Evolutionary conservation across 2,888 invertebrate genomes (phyloP).

Genomic region (Calameuta pallipes): DNA sequence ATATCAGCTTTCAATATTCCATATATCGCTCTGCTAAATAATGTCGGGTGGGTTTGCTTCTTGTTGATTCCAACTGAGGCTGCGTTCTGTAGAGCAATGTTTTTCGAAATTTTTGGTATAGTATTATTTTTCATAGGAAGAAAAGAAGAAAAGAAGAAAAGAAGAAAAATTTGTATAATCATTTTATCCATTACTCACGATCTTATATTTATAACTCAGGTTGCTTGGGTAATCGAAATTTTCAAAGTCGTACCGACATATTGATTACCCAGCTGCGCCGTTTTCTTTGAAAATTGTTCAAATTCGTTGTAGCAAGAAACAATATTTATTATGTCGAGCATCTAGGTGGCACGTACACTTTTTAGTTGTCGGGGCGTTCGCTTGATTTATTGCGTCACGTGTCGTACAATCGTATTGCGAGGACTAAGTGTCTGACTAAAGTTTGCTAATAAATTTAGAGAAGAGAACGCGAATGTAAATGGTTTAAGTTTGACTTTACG

Average conservation of each 20-base stretch:
- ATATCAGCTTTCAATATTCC: not conserved
- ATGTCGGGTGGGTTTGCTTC: not conserved
- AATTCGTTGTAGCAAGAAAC: no score
- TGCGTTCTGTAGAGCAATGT: not conserved
- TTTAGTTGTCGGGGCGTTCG: not conserved
- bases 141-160: no score
- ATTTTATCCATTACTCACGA: no score
- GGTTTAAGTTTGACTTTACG: not conserved
- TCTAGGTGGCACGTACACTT: no score
- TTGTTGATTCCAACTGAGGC: no score
- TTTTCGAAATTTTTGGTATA: not conserved
- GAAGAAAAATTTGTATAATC: not conserved
- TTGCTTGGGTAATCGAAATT: no score
- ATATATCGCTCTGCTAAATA: not conserved
- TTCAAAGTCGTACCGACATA: no score
- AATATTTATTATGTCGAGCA: no score
- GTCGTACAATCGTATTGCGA: not conserved
- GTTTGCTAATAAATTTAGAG: not conserved
- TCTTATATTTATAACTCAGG: no score
- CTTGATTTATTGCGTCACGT: not conserved
- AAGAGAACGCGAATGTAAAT: not conserved
- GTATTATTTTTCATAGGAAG: not conserved
- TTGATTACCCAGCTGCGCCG: no score
- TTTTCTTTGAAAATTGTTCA: no score
- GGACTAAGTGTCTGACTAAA: not conserved